Evolutionary conservation across 1,140 invertebrate species (phyloP), one percentile per base, ranked within the genome.

Genomic region (Arctopsyche grandis): DNA sequence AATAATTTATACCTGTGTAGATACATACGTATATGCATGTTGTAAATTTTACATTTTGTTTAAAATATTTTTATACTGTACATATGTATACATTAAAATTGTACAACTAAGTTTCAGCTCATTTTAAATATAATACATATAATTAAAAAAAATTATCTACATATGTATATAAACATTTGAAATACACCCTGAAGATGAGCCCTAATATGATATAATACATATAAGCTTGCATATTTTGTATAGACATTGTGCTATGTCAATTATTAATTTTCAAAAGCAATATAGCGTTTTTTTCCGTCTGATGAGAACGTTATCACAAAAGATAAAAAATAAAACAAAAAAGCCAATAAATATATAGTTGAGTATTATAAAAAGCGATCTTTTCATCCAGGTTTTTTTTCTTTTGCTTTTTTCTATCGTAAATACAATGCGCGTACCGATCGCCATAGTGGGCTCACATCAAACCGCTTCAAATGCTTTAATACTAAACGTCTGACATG

Each of bases 401-500:
- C 43, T 38, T 46, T 58, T 10, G 14, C 21, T 74, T 56, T 74
- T 74, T 74, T 74, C 24, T 29, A 74, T 56, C 71, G 43, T 74
- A 74, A 74, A 74, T 74, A 74, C 71, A 74, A 74, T 74, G 48
- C 71, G 71, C 71, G 43, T 74, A 74, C 71, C 71, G 71, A 74
- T 74, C 71, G 26, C 71, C 71, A 74, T 74, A 74, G 71, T 46
- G 71, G 71, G 71, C 52, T 74, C 71, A 74, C 71, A 74, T 74
- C 71, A 74, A 74, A 74, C 22, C 71, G 48, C 71, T 74, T 74
- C 71, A 74, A 74, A 46, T 58, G 71, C 71, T 74, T 74, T 74
- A 74, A 74, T 74, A 74, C 71, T 58, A 74, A 74, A 74, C 71
- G 71, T 74, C 71, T 74, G 71, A 74, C 71, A 74, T 74, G 71